phyloP scores from a whole-genome alignment of 2,888 invertebrate species.

The Eudasyphora cyanicolor region DNA sequence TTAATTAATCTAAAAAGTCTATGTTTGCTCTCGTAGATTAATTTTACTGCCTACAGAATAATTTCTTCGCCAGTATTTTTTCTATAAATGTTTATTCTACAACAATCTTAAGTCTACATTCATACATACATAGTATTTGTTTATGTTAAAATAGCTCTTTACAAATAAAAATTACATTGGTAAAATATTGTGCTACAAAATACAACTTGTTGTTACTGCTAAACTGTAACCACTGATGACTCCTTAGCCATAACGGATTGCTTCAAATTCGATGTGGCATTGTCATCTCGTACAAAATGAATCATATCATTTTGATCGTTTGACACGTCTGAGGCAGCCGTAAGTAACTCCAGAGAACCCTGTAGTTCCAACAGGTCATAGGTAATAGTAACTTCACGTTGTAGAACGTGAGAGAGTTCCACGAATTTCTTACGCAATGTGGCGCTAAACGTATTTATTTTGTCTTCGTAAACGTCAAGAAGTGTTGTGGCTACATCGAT shows the following conservation, averaged over 20 bases:
- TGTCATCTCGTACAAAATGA: constrained; percentile 67
- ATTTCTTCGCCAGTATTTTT: no score
- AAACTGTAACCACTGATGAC: constrained; percentile 70
- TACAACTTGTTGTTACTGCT: constrained; percentile 6
- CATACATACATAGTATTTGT: background rate
- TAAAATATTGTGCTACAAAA: no score
- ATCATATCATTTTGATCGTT: constrained; percentile 71
- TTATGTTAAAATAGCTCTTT: constrained; percentile 2
- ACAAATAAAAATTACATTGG: constrained; percentile 8
- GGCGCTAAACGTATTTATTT: constrained; percentile 83
- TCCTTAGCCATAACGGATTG: constrained; percentile 75
- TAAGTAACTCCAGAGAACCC: constrained; percentile 85
- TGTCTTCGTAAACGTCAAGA: constrained; percentile 87
- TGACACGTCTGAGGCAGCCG: constrained; percentile 83
- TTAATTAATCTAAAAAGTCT: no score
- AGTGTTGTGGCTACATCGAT: constrained; percentile 88
- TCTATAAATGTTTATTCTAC: constrained; percentile 22
- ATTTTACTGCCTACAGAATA: no score
- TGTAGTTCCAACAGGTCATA: constrained; percentile 84
- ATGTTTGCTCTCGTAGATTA: background rate
- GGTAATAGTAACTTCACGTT: constrained; percentile 86
- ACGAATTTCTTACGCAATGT: constrained; percentile 84
- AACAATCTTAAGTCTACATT: constrained; percentile 16
- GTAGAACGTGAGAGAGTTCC: constrained; percentile 83
- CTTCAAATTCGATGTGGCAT: constrained; percentile 65